Conservation (phyloP, 2,113 vertebrate species). For the Stegostoma tigrinum region DNA sequence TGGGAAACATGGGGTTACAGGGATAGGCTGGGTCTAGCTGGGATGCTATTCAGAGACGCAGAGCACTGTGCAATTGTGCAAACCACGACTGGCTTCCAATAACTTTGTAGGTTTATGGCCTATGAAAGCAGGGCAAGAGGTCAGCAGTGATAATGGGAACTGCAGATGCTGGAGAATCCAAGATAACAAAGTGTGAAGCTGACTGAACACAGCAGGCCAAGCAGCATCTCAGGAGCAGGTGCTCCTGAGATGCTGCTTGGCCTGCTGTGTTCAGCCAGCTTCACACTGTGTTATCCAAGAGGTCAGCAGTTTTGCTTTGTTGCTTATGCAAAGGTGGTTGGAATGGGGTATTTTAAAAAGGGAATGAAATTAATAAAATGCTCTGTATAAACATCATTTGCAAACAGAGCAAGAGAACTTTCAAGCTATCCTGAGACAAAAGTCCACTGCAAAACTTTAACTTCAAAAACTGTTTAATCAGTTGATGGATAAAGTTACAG, state of each 20-base stretch:
- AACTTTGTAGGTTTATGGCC: not conserved
- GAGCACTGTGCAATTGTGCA: not conserved
- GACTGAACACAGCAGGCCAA: too few relatives aligned
- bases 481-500: not conserved
- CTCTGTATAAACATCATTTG: not conserved
- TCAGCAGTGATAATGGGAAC: too few relatives aligned
- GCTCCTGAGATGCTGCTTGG: too few relatives aligned
- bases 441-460: not conserved
- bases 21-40: too few relatives aligned
- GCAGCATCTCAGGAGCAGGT: too few relatives aligned
- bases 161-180: too few relatives aligned
- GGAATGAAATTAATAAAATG: not conserved
- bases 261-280: too few relatives aligned
- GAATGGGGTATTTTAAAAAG: not conserved
- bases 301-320: not conserved
- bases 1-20: too few relatives aligned
- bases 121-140: not conserved
- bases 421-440: not conserved
- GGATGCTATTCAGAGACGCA: not conserved
- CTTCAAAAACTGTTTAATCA: not conserved
- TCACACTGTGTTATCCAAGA: too few relatives aligned
- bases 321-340: not conserved
- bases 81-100: not conserved
- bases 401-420: not conserved
- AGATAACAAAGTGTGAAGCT: too few relatives aligned